Evolutionary conservation across 2,888 invertebrate genomes (phyloP), one percentile per base, ranked within the genome.

Genomic region (Sylvicola fuscatus): DNA sequence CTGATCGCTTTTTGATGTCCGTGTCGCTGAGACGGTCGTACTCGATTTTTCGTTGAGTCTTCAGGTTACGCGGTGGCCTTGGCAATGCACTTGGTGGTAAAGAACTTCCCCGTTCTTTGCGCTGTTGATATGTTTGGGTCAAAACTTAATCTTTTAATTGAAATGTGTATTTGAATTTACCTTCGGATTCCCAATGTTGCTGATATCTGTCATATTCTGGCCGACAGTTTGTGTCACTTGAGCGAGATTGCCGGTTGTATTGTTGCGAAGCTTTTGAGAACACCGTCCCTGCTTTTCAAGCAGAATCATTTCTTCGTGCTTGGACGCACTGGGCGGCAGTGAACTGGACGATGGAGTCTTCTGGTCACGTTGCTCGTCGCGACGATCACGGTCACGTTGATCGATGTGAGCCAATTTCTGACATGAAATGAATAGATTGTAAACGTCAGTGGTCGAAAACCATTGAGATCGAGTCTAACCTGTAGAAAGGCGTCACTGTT

Each of bases 131-230:
- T 38, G 11, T 31, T 38, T 27, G 33, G 8, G 17, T 33, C 29
- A 17, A 10, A 3, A 15, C 12, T 30, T 15, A 5, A 14, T 16
- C 8, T 3, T 7, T 15, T n/a, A 4, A 32, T 16, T 8, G 16
- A 16, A 32, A 32, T 14, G 7, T 11, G 14, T 5, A 32, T 12
- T 14, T 7, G n/a, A 16, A 14, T 13, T 15, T 12, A 32, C 15
- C 14, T 32, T 32, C 8, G 14, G 11, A 32, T 32, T 12, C 7
- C 43, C 44, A 38, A 46, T 45, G 31, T 46, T 46, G 36, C 43
- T 44, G 6, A 46, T 45, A 31, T 46, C 46, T 1, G 44, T 46
- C 46, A 46, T 46, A 40, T 46, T 46, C 37, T 44, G 44, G 10
- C 45, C 45, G 26, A 46, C 42, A 13, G 37, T 45, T n/a, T 44